A percentile compares a stretch with the other conserved stretches of the same genome.
Evolutionary conservation across 2,113 vertebrate species (phyloP).

Genomic region (Psittacus erithacus): DNA sequence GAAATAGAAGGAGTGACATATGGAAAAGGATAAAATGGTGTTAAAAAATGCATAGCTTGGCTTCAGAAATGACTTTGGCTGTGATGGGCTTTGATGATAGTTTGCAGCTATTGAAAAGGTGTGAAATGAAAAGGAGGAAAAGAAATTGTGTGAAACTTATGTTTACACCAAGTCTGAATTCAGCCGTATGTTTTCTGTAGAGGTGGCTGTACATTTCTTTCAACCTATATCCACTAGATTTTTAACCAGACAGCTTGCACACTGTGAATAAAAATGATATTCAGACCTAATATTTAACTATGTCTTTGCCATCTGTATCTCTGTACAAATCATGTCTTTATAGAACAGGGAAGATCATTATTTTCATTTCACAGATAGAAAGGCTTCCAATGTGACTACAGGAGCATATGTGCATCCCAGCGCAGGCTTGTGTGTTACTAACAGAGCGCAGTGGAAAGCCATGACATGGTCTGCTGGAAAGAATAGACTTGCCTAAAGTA

Average conservation of each 20-base stretch:
- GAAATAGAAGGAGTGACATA: slow-evolving; percentile 57
- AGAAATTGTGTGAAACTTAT: slow-evolving; percentile 33
- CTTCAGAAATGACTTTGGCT: slow-evolving; percentile 9
- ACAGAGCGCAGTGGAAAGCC: not conserved
- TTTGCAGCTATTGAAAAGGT: slow-evolving; percentile 42
- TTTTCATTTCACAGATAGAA: not conserved
- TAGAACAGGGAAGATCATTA: not conserved
- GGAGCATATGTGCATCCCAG: not conserved
- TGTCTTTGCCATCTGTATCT: not conserved
- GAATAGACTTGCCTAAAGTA: not conserved
- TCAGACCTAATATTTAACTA: not conserved
- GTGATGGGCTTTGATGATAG: slow-evolving; percentile 32
- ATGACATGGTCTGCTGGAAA: not conserved
- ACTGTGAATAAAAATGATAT: not conserved
- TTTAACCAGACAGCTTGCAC: not conserved
- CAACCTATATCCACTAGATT: not conserved
- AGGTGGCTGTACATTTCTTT: slow-evolving; percentile 15
- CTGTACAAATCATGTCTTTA: not conserved
- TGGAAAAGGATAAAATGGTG: slow-evolving; percentile 19
- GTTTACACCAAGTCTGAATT: slow-evolving; percentile 56
- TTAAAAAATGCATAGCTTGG: slow-evolving; percentile 54
- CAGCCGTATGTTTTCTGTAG: slow-evolving; percentile 55
- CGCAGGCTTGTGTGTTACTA: accelerated
- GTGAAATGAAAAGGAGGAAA: slow-evolving; percentile 46
- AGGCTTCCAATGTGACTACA: not conserved